phyloP scores from a whole-genome alignment of 2,888 invertebrate genomes.

The Nomada fabriciana region DNA sequence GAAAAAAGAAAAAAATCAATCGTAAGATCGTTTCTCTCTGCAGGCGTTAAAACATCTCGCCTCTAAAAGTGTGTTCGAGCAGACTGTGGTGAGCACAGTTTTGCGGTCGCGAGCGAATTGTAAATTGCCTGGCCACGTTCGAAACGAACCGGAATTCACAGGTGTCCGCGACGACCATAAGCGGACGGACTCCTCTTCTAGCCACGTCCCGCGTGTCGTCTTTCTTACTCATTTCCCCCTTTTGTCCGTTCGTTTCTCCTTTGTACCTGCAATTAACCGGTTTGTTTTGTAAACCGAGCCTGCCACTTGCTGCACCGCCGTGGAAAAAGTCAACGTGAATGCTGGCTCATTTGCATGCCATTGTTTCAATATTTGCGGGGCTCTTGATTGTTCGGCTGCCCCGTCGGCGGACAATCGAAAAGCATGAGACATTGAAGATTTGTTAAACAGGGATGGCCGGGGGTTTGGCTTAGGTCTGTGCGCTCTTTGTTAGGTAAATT shows the following conservation, averaged over 20 bases:
- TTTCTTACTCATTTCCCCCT: slow-evolving; percentile 3
- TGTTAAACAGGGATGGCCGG: neutral
- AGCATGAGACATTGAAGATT: neutral
- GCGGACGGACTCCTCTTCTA: slow-evolving; percentile 19
- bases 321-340: slow-evolving; percentile 28
- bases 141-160: slow-evolving; percentile 64
- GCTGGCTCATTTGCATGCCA: slow-evolving; percentile 53
- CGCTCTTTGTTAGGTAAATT: neutral
- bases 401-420: neutral
- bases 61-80: slow-evolving; percentile 32
- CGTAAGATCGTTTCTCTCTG: neutral
- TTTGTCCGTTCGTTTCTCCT: slow-evolving; percentile 2
- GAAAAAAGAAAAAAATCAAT: slow-evolving; percentile 28
- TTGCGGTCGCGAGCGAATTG: slow-evolving; percentile 53
- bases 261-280: slow-evolving; percentile 50
- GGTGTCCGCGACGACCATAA: slow-evolving; percentile 55
- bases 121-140: slow-evolving; percentile 45
- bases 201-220: slow-evolving; percentile 22
- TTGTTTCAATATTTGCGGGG: slow-evolving; percentile 53
- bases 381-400: slow-evolving; percentile 14
- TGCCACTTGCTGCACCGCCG: slow-evolving; percentile 34
- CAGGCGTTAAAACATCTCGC: slow-evolving; percentile 48
- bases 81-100: slow-evolving; percentile 35
- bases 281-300: slow-evolving; percentile 52
- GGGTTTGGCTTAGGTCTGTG: too few relatives aligned